phyloP scores from a whole-genome alignment of 2,888 invertebrate genomes.

The Limnephilus lunatus region DNA sequence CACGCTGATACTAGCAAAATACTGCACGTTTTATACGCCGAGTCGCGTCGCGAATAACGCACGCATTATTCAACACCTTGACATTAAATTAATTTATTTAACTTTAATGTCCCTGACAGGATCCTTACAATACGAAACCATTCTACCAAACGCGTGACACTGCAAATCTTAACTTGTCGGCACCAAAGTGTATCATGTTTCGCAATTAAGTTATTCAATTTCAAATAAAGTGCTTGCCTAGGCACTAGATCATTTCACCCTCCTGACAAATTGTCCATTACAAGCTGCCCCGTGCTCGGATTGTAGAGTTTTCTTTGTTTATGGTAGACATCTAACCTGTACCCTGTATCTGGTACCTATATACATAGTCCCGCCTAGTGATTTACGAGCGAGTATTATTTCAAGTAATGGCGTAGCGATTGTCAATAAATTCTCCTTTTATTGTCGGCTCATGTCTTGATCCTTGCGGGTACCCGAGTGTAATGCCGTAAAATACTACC shows the following conservation, averaged over 20 bases:
- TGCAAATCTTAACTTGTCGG: constrained; percentile 25
- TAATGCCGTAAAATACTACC: neutral
- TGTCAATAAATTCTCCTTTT: constrained; percentile 43
- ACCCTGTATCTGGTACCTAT: neutral
- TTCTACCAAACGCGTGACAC: constrained; percentile 21
- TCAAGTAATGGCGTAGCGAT: constrained; percentile 19
- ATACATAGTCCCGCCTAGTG: neutral
- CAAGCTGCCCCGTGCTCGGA: neutral
- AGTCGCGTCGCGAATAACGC: neutral
- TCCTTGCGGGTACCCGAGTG: neutral
- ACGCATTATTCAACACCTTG: neutral
- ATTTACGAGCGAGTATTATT: constrained; percentile 32
- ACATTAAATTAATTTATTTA: constrained; percentile 4
- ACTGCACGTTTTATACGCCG: neutral
- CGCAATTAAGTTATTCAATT: constrained; percentile 44
- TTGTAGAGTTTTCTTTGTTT: constrained; percentile 24
- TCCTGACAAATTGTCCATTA: constrained; percentile 35
- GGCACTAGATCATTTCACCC: constrained; percentile 29
- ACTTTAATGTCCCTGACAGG: neutral
- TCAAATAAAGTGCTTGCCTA: constrained; percentile 19
- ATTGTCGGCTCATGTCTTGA: constrained; percentile 25
- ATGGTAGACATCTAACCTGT: constrained; percentile 4
- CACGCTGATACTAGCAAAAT: neutral
- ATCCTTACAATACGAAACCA: constrained; percentile 2
- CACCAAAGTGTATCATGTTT: constrained; percentile 30